Evolutionary conservation across 2,113 vertebrate species (phyloP).

Genomic region (Rhabdornis inornatus): DNA sequence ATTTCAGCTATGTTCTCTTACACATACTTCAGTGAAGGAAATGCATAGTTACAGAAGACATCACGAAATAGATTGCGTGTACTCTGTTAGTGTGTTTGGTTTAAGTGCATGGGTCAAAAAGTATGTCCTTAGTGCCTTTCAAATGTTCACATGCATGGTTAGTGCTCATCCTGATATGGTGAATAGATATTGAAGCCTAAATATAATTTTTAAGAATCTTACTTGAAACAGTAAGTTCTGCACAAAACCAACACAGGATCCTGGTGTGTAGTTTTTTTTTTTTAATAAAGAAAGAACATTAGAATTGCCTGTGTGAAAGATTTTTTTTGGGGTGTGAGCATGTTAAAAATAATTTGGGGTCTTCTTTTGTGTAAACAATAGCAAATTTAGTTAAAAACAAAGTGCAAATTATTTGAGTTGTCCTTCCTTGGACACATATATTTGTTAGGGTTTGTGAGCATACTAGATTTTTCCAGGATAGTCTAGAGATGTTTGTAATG

Average conservation of each 20-base stretch:
- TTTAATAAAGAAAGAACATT: background rate
- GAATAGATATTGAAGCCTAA: background rate
- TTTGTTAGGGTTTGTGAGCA: background rate
- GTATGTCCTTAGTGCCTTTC: background rate
- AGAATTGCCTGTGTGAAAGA: background rate
- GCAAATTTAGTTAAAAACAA: background rate
- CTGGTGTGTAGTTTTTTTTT: background rate
- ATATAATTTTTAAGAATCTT: background rate
- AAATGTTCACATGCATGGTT: fast-evolving
- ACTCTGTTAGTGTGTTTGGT: background rate
- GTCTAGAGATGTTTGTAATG: background rate
- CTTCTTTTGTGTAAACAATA: background rate
- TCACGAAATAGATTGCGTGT: background rate
- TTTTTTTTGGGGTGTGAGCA: background rate
- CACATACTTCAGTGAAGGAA: background rate
- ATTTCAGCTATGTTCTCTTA: background rate
- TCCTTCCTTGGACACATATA: background rate
- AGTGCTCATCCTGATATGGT: background rate
- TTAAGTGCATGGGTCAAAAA: background rate
- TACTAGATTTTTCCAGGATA: background rate
- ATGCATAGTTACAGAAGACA: background rate
- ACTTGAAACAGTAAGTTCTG: background rate
- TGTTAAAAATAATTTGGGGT: background rate
- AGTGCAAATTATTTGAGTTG: background rate
- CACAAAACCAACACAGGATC: background rate